Evolutionary conservation across 2,797 vertebrate species (phyloP), one percentile per base, ranked within the genome.

Genomic region (Halcyon leucocephala): DNA sequence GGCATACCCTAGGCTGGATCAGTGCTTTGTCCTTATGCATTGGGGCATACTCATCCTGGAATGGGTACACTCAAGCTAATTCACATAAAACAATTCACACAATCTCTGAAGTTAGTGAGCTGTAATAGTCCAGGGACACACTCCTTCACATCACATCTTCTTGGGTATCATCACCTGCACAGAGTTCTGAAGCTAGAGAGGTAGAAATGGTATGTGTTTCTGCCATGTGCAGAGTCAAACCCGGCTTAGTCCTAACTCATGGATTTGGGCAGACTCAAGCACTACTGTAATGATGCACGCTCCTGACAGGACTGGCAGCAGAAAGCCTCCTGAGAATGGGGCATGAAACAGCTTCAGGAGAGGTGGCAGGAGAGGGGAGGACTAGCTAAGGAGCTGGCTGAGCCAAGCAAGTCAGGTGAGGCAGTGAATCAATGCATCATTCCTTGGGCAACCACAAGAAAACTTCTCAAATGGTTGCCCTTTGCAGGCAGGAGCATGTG

Each of bases 21-120:
- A 0, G 12, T 54, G 26, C 14, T 39, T 76, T 60, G 12, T 51
- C 25, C 3, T 48, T 55, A 21, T 5, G 10, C 0, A 0, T 90
- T 86, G 37, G 21, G 37, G 15, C 44, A 64, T 39, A 80, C 6
- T 15, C 8, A 14, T 44, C 33, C 29, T n/a, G 65, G 26, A 16
- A 85, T 44, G 21, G 25, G 18, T 57, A n/a, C 33, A 58, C 8
- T n/a, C 29, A 66, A 86, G 19, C 4, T 77, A 48, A 82, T 49
- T n/a, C 54, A 39, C 15, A 1, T 35, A 46, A 61, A 89, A 26
- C 3, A 57, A 65, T 88, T 49, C 10, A 46, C n/a, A 74, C 2
- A 67, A 39, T 7, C 14, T 58, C 80, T 77, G 24, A 64, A 39
- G 8, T 54, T 4, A 48, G 54, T 61, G 31, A 60, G 28, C 4